These are phyloP conservation scores for Hofmannophila pseudospretella DNA, from an alignment of 2,888 invertebrate genomes.

Conservation along the genomic window DNA sequence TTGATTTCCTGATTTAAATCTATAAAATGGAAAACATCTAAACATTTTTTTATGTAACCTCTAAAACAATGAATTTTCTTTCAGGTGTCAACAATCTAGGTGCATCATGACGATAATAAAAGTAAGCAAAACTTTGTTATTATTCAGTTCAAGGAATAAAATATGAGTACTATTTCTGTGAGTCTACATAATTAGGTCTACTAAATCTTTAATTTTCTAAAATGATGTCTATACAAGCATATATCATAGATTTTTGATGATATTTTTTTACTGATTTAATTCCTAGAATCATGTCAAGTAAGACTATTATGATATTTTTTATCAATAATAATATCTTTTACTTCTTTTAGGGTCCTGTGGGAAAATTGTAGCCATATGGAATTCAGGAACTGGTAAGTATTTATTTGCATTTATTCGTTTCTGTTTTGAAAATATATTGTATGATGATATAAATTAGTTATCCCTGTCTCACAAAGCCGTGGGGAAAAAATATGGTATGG, in stretches of 20 bases:
- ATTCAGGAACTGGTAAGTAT: not conserved
- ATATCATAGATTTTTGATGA: slow-evolving; percentile 41
- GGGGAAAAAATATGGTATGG: slow-evolving; percentile 54
- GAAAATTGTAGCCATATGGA: not conserved
- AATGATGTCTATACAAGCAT: slow-evolving; percentile 42
- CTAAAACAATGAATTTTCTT: no score
- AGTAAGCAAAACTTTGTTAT: no score
- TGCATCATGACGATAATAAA: no score
- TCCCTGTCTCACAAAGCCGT: slow-evolving; percentile 56
- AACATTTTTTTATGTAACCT: no score
- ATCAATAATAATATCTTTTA: not conserved
- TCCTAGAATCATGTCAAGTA: not conserved
- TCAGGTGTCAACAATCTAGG: no score
- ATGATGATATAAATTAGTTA: slow-evolving; percentile 55
- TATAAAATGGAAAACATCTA: no score
- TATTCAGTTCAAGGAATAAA: no score
- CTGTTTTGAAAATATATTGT: no score
- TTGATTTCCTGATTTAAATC: slow-evolving; percentile 24
- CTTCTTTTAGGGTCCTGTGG: not conserved
- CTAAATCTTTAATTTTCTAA: no score
- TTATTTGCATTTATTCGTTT: not conserved
- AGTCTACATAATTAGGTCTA: no score
- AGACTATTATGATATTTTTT: not conserved
- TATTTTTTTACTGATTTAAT: slow-evolving; percentile 27
- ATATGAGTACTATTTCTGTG: no score